These are phyloP conservation scores for Montipora capricornis DNA, from an alignment of 64 coral and sea anemone species.

Conservation along the genomic window DNA sequence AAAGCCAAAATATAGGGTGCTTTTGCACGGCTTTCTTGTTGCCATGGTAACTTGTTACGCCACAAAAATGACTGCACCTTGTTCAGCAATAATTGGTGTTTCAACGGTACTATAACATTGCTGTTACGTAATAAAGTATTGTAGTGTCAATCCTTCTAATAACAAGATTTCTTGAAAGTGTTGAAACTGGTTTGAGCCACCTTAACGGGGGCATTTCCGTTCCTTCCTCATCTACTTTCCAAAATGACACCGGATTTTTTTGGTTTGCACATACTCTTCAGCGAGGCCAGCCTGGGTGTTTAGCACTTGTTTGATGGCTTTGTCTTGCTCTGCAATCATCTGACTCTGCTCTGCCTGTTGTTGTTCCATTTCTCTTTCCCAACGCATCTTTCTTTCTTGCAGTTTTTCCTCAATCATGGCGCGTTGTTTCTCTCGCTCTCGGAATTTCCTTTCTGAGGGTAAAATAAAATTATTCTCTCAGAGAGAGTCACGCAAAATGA, in stretches of 20 bases:
- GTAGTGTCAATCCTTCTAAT: too few relatives aligned
- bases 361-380: conserved; percentile 68
- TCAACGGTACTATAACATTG: too few relatives aligned
- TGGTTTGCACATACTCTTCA: conserved; percentile 65
- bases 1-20: too few relatives aligned
- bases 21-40: too few relatives aligned
- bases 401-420: conserved; percentile 62
- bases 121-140: too few relatives aligned
- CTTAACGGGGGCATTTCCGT: background rate
- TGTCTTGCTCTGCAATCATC: conserved; percentile 71
- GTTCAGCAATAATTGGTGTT: too few relatives aligned
- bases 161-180: too few relatives aligned
- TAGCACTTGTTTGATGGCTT: conserved; percentile 78
- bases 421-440: conserved; percentile 60
- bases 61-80: too few relatives aligned
- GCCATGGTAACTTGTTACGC: too few relatives aligned
- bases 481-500: too few relatives aligned
- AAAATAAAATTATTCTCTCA: background rate
- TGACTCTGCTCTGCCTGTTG: conserved; percentile 63
- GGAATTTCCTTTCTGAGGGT: conserved; percentile 40
- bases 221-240: background rate
- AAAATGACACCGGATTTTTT: background rate
- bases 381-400: conserved; percentile 61
- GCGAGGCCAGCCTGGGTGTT: conserved; percentile 78
- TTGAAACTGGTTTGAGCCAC: too few relatives aligned